Evolutionary conservation across 2,888 invertebrate genomes (phyloP).

Genomic region (Drosophila flavopinicola): DNA sequence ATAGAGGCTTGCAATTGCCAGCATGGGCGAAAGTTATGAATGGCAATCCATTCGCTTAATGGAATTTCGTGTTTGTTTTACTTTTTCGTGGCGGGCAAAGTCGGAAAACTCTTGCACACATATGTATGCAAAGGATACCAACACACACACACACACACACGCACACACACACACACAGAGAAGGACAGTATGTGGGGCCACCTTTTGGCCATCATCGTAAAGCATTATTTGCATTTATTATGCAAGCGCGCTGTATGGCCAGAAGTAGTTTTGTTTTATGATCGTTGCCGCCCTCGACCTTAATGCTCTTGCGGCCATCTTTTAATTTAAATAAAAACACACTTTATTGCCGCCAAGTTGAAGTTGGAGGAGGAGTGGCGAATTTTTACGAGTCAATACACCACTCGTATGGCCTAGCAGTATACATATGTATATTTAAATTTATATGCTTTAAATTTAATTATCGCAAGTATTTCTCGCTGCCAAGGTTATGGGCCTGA

Average conservation of each 20-base stretch:
- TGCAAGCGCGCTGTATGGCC: constrained; percentile 53
- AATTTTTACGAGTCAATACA: constrained; percentile 8
- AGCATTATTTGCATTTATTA: constrained; percentile 82
- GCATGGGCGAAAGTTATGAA: constrained; percentile 67
- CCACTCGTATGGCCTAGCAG: constrained; percentile 3
- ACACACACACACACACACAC: not conserved
- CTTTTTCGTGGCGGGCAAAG: constrained; percentile 50
- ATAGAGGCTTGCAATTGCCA: constrained; percentile 13
- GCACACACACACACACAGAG: constrained; percentile 7
- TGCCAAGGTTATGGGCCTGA: not conserved
- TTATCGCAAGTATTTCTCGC: constrained; percentile 16
- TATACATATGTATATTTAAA: constrained; percentile 19
- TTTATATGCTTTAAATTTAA: constrained; percentile 50
- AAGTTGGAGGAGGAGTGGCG: not conserved
- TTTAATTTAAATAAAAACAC: constrained; percentile 69
- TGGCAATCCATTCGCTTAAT: constrained; percentile 75
- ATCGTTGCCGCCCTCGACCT: constrained; percentile 56
- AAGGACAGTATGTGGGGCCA: constrained; percentile 8
- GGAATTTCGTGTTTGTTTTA: constrained; percentile 72
- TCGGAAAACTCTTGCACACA: constrained; percentile 17
- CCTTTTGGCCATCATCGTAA: constrained; percentile 59
- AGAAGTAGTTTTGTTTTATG: constrained; percentile 49
- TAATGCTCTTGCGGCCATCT: constrained; percentile 16
- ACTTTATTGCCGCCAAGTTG: constrained; percentile 49
- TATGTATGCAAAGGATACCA: constrained; percentile 6